These are phyloP conservation scores for Pogona vitticeps DNA, from an alignment of 2,113 vertebrate genomes.

Conservation along the genomic window DNA sequence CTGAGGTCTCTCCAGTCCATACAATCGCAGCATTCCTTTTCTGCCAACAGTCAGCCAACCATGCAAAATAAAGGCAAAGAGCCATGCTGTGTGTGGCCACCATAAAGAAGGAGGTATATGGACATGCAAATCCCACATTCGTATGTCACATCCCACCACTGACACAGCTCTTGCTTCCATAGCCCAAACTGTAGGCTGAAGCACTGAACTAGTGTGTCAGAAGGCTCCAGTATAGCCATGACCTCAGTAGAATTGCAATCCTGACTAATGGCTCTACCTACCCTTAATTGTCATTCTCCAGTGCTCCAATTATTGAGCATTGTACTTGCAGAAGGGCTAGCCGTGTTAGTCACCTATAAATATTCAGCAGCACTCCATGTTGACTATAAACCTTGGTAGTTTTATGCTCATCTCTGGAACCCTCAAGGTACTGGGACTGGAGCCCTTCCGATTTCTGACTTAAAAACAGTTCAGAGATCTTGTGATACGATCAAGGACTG, in stretches of 20 bases:
- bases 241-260: not conserved
- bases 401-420: not conserved
- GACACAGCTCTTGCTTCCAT: not conserved
- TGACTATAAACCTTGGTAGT: not conserved
- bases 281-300: not conserved
- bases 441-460: no score
- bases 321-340: no score
- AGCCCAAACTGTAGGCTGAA: not conserved
- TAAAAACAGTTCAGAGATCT: no score
- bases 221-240: not conserved
- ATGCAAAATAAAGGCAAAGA: not conserved
- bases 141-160: no score
- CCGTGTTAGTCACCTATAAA: no score
- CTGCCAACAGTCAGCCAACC: not conserved
- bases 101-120: no score
- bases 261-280: not conserved
- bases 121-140: not conserved
- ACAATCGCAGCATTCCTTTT: not conserved
- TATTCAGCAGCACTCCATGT: not conserved
- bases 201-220: not conserved
- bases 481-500: no score
- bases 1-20: not conserved
- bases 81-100: not conserved
- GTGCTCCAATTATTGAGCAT: not conserved
- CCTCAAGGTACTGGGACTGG: not conserved